Percentiles rank a stretch among this genome's conserved stretches.
Conservation (phyloP, 2,888 invertebrate species). For the Ennomos quercinarius region DNA sequence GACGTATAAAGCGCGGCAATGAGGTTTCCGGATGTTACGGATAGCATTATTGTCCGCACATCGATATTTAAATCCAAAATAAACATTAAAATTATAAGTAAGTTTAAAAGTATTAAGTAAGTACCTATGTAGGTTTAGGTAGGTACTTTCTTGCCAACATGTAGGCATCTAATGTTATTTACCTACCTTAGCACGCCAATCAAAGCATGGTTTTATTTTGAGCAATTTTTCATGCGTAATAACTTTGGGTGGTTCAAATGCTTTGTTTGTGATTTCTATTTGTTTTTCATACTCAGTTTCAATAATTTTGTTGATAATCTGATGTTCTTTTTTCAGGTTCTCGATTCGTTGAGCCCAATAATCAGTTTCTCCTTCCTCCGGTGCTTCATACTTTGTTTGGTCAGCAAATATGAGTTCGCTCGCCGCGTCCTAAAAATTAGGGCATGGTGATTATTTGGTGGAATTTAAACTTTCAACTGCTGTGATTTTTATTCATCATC, state of each 20-base stretch:
- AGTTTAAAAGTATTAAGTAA: too few species aligned
- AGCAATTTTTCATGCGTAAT: conserved; percentile 60
- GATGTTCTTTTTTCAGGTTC: conserved; percentile 71
- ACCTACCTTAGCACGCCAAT: conserved; percentile 69
- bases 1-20: too few species aligned
- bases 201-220: conserved; percentile 72
- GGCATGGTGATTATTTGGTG: too few species aligned
- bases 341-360: conserved; percentile 76
- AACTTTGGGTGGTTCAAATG: conserved; percentile 55
- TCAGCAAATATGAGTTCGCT: conserved; percentile 55
- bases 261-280: conserved; percentile 60
- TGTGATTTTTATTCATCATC: too few species aligned
- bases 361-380: conserved; percentile 58
- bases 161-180: not conserved
- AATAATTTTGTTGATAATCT: conserved; percentile 71
- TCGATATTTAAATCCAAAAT: too few species aligned
- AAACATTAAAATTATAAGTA: too few species aligned
- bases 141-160: too few species aligned
- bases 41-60: too few species aligned
- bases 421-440: conserved; percentile 50
- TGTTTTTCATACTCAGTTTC: conserved; percentile 74
- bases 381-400: conserved; percentile 46
- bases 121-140: not conserved
- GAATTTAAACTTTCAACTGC: too few species aligned
- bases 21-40: too few species aligned